Evolutionary conservation across 2,888 invertebrate genomes (phyloP), one percentile per base, ranked within the genome.

Genomic region (Tetheella fluctuosa): DNA sequence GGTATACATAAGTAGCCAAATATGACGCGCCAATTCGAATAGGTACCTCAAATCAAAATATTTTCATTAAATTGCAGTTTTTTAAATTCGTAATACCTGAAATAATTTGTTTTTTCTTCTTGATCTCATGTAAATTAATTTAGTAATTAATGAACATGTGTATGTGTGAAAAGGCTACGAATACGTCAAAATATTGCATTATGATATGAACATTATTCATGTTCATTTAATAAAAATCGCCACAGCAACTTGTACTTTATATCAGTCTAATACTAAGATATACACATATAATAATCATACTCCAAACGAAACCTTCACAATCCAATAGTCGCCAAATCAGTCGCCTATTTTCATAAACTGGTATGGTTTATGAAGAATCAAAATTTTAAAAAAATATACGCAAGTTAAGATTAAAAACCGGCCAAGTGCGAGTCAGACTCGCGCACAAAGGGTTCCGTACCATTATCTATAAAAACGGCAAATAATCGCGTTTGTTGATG

Each of bases 231-330:
- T 17, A 23, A 25, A 37, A 25, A 67, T 66, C 62, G 63, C 57
- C 69, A 68, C 63, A 72, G 34, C 61, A 65, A 72, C 65, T 79
- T 79, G 79, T 77, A 79, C 79, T 77, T 75, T 64, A 71, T 54
- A 68, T 71, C 58, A 70, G 48, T 48, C 69, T 69, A 70, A 71
- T 66, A 59, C 57, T 59, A 59, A 65, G 10, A 48, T 48, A 54
- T n/a, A 68, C 67, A 68, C 69, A 64, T 60, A 63, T 59, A 66
- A 69, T 60, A 61, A 64, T 57, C 67, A 68, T 65, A 64, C 64
- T 48, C 10, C n/a, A 48, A 17, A 20, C 48, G n/a, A 48, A 20
- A 48, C 39, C 6, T 4, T 39, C 37, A 37, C 17, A 42, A 42
- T 17, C 17, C n/a, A 17, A 42, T 42, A 42, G 17, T 42, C 42